Evolutionary conservation across 2,113 vertebrate species (phyloP).

Genomic region (Vidua macroura): DNA sequence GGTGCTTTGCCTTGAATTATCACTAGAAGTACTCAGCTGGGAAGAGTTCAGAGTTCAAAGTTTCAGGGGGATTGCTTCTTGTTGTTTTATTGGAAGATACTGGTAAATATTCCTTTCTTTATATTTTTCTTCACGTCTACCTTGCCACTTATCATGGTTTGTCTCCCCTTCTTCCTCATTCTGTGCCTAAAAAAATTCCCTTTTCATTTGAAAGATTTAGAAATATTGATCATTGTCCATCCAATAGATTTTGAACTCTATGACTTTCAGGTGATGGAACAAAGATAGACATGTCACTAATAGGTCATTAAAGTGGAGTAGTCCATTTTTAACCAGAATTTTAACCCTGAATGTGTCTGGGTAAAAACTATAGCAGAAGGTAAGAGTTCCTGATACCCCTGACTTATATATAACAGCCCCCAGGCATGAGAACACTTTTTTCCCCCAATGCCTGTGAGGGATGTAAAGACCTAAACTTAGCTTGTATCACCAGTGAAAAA

Average conservation of each 20-base stretch:
- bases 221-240: neutral
- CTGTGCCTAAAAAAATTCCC: rapidly evolving
- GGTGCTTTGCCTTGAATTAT: neutral
- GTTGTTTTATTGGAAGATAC: neutral
- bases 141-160: neutral
- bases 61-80: neutral
- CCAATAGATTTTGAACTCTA: neutral
- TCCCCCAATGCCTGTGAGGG: neutral
- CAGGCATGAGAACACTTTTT: neutral
- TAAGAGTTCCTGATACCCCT: neutral
- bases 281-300: neutral
- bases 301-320: neutral
- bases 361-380: neutral
- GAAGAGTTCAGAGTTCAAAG: neutral
- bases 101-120: neutral
- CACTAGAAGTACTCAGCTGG: neutral
- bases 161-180: neutral
- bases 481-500: neutral
- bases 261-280: neutral
- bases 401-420: neutral
- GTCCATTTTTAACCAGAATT: neutral
- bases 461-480: neutral
- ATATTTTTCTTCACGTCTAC: neutral
- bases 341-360: neutral
- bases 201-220: neutral